These are phyloP conservation scores for Macaria notata DNA, from an alignment of 2,888 invertebrate species.

Conservation along the genomic window DNA sequence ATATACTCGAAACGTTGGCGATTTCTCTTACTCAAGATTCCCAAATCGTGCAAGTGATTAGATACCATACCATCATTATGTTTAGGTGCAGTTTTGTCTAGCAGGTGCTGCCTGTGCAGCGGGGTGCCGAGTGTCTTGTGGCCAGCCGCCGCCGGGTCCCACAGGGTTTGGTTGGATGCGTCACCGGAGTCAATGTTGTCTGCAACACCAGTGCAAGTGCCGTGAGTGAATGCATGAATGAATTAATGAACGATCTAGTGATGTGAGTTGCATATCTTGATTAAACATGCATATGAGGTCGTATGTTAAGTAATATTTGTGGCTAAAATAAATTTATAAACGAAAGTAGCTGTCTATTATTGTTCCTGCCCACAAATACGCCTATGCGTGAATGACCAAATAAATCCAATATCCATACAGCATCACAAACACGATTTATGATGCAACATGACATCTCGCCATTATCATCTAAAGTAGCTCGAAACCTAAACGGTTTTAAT, in stretches of 20 bases:
- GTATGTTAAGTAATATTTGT: too few species aligned
- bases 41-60: not conserved
- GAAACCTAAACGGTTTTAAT: not conserved
- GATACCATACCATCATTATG: slow-evolving; percentile 16
- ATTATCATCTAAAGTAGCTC: not conserved
- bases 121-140: slow-evolving; percentile 3
- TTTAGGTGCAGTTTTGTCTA: slow-evolving; percentile 2
- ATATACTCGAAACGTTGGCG: too few species aligned
- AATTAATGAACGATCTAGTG: too few species aligned
- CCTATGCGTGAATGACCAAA: too few species aligned
- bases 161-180: slow-evolving; percentile 53
- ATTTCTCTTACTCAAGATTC: too few species aligned
- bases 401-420: too few species aligned
- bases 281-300: too few species aligned
- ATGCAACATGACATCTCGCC: not conserved
- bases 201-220: slow-evolving; percentile 39
- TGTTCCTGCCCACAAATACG: too few species aligned
- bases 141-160: slow-evolving; percentile 48
- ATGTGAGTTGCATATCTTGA: too few species aligned
- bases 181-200: slow-evolving; percentile 46
- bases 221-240: slow-evolving; percentile 1
- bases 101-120: slow-evolving; percentile 1
- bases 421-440: not conserved
- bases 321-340: too few species aligned
- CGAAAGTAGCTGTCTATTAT: too few species aligned